Percentiles rank a stretch among this genome's conserved stretches.
phyloP scores from a whole-genome alignment of 2,113 vertebrate genomes.

The Okapia johnstoni region DNA sequence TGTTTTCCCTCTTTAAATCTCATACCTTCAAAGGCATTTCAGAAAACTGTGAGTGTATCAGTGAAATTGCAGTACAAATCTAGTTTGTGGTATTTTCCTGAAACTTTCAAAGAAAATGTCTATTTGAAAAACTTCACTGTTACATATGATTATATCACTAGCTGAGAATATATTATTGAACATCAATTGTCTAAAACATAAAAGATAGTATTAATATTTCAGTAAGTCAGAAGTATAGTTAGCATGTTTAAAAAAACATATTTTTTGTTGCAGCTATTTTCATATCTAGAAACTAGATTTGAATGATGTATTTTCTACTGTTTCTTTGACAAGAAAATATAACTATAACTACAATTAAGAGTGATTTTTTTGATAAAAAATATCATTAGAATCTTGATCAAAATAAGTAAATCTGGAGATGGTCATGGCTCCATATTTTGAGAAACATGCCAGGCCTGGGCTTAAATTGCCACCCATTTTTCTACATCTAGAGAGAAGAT shows the following conservation, averaged over 20 bases:
- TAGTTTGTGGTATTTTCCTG: conserved; percentile 31
- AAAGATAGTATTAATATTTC: conserved; percentile 38
- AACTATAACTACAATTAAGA: conserved; percentile 5
- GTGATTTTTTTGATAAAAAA: not conserved
- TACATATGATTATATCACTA: conserved; percentile 23
- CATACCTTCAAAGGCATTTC: not conserved
- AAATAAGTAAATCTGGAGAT: not conserved
- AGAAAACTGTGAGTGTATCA: conserved; percentile 21
- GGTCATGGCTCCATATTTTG: not conserved
- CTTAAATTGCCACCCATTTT: conserved; percentile 67
- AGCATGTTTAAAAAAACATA: not conserved
- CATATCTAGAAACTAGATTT: not conserved
- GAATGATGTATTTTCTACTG: not conserved
- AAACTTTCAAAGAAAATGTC: conserved; percentile 40
- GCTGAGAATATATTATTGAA: conserved; percentile 13
- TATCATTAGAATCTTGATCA: not conserved
- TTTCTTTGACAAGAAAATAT: not conserved
- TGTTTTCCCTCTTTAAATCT: not conserved
- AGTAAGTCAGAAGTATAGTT: not conserved
- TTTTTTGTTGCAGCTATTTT: not conserved
- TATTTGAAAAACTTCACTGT: conserved; percentile 8
- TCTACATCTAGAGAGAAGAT: conserved; percentile 60
- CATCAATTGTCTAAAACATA: conserved; percentile 46
- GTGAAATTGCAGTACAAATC: conserved; percentile 32
- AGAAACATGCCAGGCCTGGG: conserved; percentile 17